Percentiles rank a stretch among this genome's conserved stretches.
phyloP scores from a whole-genome alignment of 2,113 vertebrate genomes.

The Chloropsis cyanopogon region DNA sequence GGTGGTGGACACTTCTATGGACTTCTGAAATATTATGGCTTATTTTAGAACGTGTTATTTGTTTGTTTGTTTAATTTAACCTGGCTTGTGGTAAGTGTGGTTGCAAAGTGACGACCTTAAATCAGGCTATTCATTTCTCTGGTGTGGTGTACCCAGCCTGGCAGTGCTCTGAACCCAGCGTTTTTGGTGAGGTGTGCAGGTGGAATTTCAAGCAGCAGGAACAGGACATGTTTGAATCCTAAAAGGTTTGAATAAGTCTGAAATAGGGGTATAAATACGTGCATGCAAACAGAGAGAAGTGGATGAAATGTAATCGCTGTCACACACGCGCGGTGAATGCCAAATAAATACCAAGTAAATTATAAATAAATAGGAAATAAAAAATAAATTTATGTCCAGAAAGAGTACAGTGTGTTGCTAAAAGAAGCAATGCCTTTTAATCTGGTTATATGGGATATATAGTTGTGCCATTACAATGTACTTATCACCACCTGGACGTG shows the following conservation, averaged over 20 bases:
- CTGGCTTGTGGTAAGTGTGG: background rate
- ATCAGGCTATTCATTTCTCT: background rate
- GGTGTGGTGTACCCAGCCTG: background rate
- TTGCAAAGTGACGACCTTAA: background rate
- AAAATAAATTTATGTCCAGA: background rate
- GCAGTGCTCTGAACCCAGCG: background rate
- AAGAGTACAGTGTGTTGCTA: background rate
- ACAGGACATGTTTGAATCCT: background rate
- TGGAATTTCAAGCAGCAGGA: background rate
- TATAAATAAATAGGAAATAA: background rate
- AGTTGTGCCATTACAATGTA: background rate
- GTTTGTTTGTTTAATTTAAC: background rate
- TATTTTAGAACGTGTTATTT: background rate
- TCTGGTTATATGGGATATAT: background rate
- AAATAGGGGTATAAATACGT: background rate
- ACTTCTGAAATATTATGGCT: background rate
- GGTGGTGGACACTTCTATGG: background rate
- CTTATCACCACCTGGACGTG: background rate
- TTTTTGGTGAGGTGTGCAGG: background rate
- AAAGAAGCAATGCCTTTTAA: background rate
- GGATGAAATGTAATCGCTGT: background rate
- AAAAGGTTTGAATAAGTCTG: background rate
- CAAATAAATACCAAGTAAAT: background rate
- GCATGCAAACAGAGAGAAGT: background rate
- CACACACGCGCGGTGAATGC: fast-evolving